Conservation (phyloP, 1,140 invertebrate genomes). For the Samia ricini region DNA sequence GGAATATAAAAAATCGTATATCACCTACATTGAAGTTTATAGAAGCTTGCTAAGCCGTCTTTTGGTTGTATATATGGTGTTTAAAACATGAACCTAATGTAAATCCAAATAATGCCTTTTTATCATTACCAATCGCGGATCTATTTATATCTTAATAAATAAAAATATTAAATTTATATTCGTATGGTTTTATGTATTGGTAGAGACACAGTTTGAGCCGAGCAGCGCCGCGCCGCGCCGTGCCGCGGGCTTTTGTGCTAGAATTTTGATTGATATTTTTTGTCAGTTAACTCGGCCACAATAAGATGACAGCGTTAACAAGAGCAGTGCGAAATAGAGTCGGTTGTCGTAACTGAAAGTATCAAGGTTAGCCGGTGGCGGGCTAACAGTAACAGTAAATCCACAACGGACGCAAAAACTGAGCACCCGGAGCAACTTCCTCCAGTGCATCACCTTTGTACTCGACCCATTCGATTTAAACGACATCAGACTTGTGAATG, state of each 20-base stretch:
- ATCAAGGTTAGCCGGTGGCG: constrained; percentile 71
- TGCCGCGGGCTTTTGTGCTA: constrained; percentile 72
- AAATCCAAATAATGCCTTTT: constrained; percentile 36
- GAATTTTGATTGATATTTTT: constrained; percentile 78
- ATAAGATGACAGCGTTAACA: constrained; percentile 72
- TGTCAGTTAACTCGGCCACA: constrained; percentile 70
- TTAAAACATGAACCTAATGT: constrained; percentile 18
- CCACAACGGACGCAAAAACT: constrained; percentile 57
- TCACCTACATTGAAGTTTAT: background rate
- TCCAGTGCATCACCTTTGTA: constrained; percentile 60
- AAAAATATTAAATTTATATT: constrained; percentile 34
- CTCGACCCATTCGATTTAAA: constrained; percentile 62
- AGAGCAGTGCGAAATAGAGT: constrained; percentile 73
- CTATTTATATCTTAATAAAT: constrained; percentile 25
- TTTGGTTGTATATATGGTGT: background rate
- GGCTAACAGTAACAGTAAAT: constrained; percentile 72
- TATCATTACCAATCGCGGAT: constrained; percentile 22
- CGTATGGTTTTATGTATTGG: constrained; percentile 30
- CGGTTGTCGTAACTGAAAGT: constrained; percentile 73
- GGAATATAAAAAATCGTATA: background rate
- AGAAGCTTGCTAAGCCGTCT: background rate
- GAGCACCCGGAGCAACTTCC: constrained; percentile 43
- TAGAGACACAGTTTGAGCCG: constrained; percentile 47
- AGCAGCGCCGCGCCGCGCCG: too few species aligned
- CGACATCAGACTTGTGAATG: constrained; percentile 62